phyloP scores from a whole-genome alignment of 2,113 vertebrate genomes.

The Ochotona princeps region DNA sequence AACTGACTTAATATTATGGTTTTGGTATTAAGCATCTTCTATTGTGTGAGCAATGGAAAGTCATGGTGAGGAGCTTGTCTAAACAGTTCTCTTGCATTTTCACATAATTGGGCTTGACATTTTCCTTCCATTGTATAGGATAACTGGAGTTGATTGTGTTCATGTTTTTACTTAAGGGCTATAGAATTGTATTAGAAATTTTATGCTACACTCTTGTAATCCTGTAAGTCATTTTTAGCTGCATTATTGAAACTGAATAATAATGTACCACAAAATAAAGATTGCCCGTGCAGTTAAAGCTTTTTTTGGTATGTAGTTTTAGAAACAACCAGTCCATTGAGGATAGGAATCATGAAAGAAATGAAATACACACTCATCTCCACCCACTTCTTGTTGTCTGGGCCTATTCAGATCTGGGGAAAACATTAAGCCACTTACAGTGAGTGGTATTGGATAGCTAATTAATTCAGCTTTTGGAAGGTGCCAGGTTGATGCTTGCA shows the following conservation, averaged over 20 bases:
- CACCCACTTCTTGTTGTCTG: conserved; percentile 63
- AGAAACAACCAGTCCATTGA: conserved; percentile 51
- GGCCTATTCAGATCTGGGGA: conserved; percentile 62
- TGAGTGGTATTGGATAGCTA: conserved; percentile 53
- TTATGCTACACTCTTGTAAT: conserved; percentile 73
- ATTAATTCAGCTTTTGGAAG: conserved; percentile 60
- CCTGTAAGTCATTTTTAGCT: conserved; percentile 72
- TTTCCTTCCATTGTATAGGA: conserved; percentile 68
- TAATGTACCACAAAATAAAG: conserved; percentile 60
- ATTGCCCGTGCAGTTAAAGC: conserved; percentile 62
- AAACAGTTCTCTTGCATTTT: conserved; percentile 51
- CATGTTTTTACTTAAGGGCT: conserved; percentile 78
- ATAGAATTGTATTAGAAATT: conserved; percentile 76
- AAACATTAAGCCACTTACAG: conserved; percentile 70
- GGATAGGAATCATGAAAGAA: conserved; percentile 70
- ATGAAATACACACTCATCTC: conserved; percentile 55
- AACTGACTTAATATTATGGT: conserved; percentile 54
- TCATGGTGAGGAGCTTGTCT: conserved; percentile 76
- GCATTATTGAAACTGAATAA: conserved; percentile 80
- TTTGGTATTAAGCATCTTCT: conserved; percentile 65
- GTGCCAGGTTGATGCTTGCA: conserved; percentile 29
- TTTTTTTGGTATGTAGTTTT: conserved; percentile 61
- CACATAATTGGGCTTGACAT: conserved; percentile 71
- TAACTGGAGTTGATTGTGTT: conserved; percentile 60
- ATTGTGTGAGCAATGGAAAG: conserved; percentile 67